These are phyloP conservation scores for Lepidurus arcticus DNA, from an alignment of 1,140 invertebrate species.

Conservation along the genomic window DNA sequence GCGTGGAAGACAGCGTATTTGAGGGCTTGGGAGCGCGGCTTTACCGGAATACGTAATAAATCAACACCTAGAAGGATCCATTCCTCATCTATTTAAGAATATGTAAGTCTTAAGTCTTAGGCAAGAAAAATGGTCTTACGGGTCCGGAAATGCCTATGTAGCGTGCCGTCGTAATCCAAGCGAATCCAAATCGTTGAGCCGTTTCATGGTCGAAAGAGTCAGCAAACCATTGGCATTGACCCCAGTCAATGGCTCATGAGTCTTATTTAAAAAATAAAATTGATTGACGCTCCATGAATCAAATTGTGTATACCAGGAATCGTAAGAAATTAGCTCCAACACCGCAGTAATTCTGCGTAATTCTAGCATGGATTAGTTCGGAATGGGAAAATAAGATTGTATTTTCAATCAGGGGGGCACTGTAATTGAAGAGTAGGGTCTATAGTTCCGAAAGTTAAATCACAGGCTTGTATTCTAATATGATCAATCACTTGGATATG, in stretches of 20 bases:
- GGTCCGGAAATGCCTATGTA: slow-evolving; percentile 6
- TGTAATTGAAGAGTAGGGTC: background rate
- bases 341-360: background rate
- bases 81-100: slow-evolving; percentile 3
- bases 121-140: background rate
- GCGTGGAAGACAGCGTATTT: background rate
- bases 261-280: background rate
- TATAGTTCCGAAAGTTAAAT: background rate
- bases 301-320: background rate
- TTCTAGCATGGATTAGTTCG: background rate
- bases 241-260: background rate
- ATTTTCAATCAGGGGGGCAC: background rate
- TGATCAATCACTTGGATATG: background rate
- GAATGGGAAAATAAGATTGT: background rate
- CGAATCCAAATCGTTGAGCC: background rate
- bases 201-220: background rate
- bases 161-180: background rate
- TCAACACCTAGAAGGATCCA: background rate
- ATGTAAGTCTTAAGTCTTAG: background rate
- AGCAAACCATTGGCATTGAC: slow-evolving; percentile 9
- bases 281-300: background rate
- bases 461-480: slow-evolving; percentile 5
- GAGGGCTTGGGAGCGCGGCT: background rate
- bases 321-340: too few relatives aligned
- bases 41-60: slow-evolving; percentile 3